Evolutionary conservation across 1,140 invertebrate genomes (phyloP).

Genomic region (Wiebesia pumilae): DNA sequence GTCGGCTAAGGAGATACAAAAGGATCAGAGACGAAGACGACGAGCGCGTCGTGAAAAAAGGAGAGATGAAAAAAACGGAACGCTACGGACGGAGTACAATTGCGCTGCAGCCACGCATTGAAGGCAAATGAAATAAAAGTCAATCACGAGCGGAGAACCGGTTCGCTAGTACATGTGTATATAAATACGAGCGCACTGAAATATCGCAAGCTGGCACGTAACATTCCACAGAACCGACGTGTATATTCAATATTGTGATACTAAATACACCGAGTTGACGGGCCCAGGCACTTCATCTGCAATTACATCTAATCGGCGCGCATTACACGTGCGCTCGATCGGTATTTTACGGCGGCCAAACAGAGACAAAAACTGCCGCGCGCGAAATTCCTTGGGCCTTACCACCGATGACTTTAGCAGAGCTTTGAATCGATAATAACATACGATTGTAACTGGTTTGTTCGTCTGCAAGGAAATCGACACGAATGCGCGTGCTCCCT

Average conservation of each 20-base stretch:
- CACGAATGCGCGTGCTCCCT: neutral
- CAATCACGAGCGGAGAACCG: conserved; percentile 42
- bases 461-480: neutral
- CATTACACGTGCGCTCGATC: neutral
- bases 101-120: neutral
- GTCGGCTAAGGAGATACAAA: conserved; percentile 46
- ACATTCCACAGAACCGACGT: neutral
- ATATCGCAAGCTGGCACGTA: neutral
- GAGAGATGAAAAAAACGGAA: neutral
- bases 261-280: conserved; percentile 44
- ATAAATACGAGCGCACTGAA: conserved; percentile 14
- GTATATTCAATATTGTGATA: conserved; percentile 49
- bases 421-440: neutral
- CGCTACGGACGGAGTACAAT: neutral
- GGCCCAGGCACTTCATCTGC: neutral
- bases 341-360: neutral
- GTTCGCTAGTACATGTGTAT: conserved; percentile 20
- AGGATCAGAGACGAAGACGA: conserved; percentile 21
- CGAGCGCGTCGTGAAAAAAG: neutral
- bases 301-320: conserved; percentile 32
- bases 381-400: neutral
- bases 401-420: neutral
- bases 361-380: neutral
- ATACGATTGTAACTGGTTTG: neutral
- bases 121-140: conserved; percentile 53